These are phyloP conservation scores for Torymus aiolomorphi DNA, from an alignment of 2,888 invertebrate species.

Conservation along the genomic window DNA sequence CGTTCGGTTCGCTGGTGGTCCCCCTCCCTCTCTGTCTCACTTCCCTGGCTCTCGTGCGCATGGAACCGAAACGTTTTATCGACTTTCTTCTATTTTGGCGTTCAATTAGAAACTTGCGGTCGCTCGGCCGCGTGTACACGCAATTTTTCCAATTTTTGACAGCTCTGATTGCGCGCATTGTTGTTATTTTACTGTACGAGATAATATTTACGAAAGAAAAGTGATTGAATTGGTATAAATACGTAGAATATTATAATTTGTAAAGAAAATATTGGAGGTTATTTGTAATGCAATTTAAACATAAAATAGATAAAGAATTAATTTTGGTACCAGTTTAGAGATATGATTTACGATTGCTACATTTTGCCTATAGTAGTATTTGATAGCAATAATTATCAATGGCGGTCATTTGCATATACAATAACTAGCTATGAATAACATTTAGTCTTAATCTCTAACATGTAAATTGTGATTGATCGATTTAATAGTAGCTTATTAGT, in stretches of 20 bases:
- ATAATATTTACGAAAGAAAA: too few relatives aligned
- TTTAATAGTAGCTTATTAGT: too few relatives aligned
- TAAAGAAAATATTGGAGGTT: too few relatives aligned
- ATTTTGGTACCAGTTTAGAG: too few relatives aligned
- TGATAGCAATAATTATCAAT: not conserved
- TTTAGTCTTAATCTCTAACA: too few relatives aligned
- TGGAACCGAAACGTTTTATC: not conserved
- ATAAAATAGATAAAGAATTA: too few relatives aligned
- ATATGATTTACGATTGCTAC: too few relatives aligned
- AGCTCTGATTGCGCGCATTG: not conserved
- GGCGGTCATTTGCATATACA: not conserved
- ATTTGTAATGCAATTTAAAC: too few relatives aligned
- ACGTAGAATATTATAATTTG: too few relatives aligned
- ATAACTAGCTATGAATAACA: not conserved
- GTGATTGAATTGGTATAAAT: too few relatives aligned
- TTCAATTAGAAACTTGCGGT: not conserved
- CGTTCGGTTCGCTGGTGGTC: not conserved
- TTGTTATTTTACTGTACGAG: too few relatives aligned
- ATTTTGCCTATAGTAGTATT: not conserved
- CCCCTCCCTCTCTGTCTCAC: not conserved
- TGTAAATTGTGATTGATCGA: too few relatives aligned
- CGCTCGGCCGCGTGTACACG: not conserved
- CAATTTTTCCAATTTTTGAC: not conserved
- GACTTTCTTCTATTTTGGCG: slow-evolving; percentile 19
- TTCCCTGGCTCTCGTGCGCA: not conserved